Evolutionary conservation across 1,140 invertebrate species (phyloP), one percentile per base, ranked within the genome.

Genomic region (Rhagoletis pomonella): DNA sequence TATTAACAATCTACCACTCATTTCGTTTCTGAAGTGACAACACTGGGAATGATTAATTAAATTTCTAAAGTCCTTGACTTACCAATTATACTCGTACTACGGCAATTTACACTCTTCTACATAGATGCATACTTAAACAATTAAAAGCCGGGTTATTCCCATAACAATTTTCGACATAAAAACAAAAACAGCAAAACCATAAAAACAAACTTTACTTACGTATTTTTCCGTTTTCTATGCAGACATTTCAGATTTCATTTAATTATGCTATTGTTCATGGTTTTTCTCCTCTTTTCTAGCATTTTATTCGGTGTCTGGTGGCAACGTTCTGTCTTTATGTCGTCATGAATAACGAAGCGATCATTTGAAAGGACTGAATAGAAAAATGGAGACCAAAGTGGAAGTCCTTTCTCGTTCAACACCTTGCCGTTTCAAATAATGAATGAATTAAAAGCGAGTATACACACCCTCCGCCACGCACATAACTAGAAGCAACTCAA

Each of bases 371-470:
- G 73, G 73, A 55, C 17, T 81, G 73, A 81, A 81, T 81, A 81
- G 47, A 55, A 81, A 81, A 81, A 81, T 81, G 73, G 47, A 81
- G 73, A 81, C 47, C 73, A 58, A 81, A 81, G 73, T 81, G 47
- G 73, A 81, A 81, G 73, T 81, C 47, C 73, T 81, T 81, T 81
- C 47, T 81, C 47, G 73, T 81, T 81, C 73, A 81, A 81, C 73
- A 81, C 73, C 73, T 81, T 58, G 44, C 73, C 47, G 73, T 47
- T 44, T 81, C n/a, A 81, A 55, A 81, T 81, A 81, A 81, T 81
- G 73, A 81, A 81, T 81, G 73, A 81, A 81, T 81, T 81, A 81
- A 81, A 81, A 81, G 73, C 47, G 65, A 60, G 77, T 87, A 88
- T 88, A 87, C 85, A 65, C 69, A 69, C 85, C 85, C 67, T 55